Evolutionary conservation across 2,888 invertebrate genomes (phyloP).

Genomic region (Leptinotarsa rubiginosa): DNA sequence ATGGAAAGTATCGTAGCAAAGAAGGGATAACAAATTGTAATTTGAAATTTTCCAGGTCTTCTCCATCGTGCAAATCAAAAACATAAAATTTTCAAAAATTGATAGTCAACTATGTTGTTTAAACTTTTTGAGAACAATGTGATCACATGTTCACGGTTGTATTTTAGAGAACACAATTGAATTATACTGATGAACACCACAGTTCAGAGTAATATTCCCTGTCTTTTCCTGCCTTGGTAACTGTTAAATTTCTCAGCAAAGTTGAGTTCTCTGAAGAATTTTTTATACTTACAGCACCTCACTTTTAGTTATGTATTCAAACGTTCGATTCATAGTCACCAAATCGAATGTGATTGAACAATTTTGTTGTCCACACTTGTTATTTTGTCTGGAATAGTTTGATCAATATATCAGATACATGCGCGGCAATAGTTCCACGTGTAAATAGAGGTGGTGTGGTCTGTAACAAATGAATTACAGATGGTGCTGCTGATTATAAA

Average conservation of each 20-base stretch:
- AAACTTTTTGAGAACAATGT: too few species aligned
- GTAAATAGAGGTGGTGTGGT: constrained; percentile 16
- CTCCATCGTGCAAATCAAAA: too few species aligned
- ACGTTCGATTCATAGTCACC: constrained; percentile 11
- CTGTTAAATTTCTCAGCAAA: neutral
- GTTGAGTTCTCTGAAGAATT: neutral
- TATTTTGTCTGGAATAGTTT: constrained; percentile 28
- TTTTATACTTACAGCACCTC: constrained; percentile 32
- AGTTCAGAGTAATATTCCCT: neutral
- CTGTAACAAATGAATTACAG: constrained; percentile 13
- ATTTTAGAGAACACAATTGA: too few species aligned
- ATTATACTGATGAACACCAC: too few species aligned
- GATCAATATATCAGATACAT: constrained; percentile 29
- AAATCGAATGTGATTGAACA: constrained; percentile 12
- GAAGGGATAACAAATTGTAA: too few species aligned
- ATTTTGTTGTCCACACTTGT: constrained; percentile 6
- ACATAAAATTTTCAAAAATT: too few species aligned
- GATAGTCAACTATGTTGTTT: too few species aligned
- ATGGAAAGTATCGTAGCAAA: too few species aligned
- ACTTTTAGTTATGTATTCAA: constrained; percentile 27
- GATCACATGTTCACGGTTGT: too few species aligned
- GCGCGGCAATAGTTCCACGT: constrained; percentile 21
- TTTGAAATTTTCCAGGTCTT: too few species aligned
- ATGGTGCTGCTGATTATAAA: constrained; percentile 1
- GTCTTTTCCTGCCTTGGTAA: too few species aligned